phyloP scores from a whole-genome alignment of 1,140 invertebrate genomes.

The Muscidifurax raptorellus region DNA sequence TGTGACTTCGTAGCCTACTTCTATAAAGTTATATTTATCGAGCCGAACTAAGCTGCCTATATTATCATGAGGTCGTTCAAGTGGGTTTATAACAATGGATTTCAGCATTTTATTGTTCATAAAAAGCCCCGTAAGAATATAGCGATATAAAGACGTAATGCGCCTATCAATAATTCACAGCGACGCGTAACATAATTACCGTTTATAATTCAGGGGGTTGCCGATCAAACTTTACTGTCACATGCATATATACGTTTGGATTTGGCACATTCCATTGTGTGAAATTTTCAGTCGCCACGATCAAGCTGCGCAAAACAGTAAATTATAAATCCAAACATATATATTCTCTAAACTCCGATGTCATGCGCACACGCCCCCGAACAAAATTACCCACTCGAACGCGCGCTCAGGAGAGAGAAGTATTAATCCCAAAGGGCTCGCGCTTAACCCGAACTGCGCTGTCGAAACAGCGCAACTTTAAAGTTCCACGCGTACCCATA shows the following conservation, averaged over 20 bases:
- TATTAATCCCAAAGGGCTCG: neutral
- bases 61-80: neutral
- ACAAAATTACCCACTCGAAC: neutral
- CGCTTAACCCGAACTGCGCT: neutral
- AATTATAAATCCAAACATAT: neutral
- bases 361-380: too few species aligned
- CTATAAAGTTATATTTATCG: too few species aligned
- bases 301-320: neutral
- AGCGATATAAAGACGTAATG: too few species aligned
- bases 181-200: too few species aligned
- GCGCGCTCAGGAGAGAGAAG: neutral
- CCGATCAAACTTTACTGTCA: neutral
- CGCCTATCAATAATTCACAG: neutral
- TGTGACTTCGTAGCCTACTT: too few species aligned
- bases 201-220: too few species aligned
- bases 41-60: too few species aligned
- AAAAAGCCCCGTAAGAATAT: neutral
- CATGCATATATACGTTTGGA: too few species aligned
- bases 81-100: neutral
- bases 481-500: neutral
- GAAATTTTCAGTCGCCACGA: too few species aligned
- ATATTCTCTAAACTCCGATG: neutral
- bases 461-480: neutral
- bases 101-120: neutral
- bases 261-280: too few species aligned